A percentile compares a stretch with the other conserved stretches of the same genome.
These are phyloP conservation scores for Mugil cephalus DNA, from an alignment of 2,113 vertebrate species.

Conservation along the genomic window DNA sequence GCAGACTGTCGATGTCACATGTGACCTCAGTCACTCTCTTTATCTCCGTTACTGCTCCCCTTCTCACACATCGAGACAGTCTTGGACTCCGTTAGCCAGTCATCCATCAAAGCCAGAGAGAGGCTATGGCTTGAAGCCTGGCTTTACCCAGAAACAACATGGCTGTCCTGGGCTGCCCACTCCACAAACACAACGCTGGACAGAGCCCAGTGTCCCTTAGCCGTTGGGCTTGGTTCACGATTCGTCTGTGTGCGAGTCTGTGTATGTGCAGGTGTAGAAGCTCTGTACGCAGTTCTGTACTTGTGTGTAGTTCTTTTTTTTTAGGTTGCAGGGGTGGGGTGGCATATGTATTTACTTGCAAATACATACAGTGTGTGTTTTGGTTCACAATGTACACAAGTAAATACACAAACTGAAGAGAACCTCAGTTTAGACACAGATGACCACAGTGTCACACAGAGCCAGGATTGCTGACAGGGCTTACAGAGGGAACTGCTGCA, in stretches of 20 bases:
- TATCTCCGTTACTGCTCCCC: conserved; percentile 57
- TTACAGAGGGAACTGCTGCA: conserved; percentile 50
- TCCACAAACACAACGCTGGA: conserved; percentile 63
- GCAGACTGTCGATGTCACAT: conserved; percentile 29
- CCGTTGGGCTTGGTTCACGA: conserved; percentile 59
- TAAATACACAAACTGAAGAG: conserved; percentile 11
- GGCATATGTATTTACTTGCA: conserved; percentile 24
- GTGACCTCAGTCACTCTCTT: conserved; percentile 42
- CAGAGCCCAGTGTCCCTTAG: conserved; percentile 59
- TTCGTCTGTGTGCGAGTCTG: background rate
- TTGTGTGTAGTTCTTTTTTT: background rate
- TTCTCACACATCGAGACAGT: conserved; percentile 53
- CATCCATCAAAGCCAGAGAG: conserved; percentile 67
- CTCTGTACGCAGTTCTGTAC: conserved; percentile 12
- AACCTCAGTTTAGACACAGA: conserved; percentile 18
- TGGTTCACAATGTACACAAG: conserved; percentile 2
- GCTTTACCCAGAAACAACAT: conserved; percentile 72
- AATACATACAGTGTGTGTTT: conserved; percentile 28
- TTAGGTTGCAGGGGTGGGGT: too few species aligned
- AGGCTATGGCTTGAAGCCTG: conserved; percentile 60
- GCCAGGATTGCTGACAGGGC: conserved; percentile 68
- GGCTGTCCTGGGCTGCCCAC: conserved; percentile 57
- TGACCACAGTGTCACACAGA: conserved; percentile 52
- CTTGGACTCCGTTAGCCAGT: conserved; percentile 48
- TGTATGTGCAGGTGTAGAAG: background rate